A percentile compares a stretch with the other conserved stretches of the same genome.
phyloP scores from a whole-genome alignment of 2,797 vertebrate species.

The Mastacembelus armatus region DNA sequence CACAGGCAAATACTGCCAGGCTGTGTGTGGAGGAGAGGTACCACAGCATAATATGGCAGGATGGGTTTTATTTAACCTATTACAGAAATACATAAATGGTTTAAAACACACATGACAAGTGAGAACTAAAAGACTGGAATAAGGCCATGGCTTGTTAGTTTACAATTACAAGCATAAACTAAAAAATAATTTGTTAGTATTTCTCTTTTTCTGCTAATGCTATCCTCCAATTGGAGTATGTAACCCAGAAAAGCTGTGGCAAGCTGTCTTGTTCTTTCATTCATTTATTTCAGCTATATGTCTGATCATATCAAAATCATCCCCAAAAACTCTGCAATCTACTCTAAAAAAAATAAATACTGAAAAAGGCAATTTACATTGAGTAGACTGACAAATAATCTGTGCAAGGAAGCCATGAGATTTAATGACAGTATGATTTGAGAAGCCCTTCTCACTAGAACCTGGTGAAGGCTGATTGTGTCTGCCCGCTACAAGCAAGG shows the following conservation, averaged over 20 bases:
- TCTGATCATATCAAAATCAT: background rate
- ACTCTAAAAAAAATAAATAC: background rate
- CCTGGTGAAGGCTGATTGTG: background rate
- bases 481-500: too few species aligned
- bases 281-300: background rate
- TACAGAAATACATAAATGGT: constrained; percentile 1
- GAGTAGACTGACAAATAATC: background rate
- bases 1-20: constrained; percentile 45
- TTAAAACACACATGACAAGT: background rate
- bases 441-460: background rate
- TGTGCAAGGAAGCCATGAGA: background rate
- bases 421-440: background rate
- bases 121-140: too few species aligned
- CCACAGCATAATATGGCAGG: constrained; percentile 26
- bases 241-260: background rate
- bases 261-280: background rate
- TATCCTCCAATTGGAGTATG: background rate
- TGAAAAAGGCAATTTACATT: background rate
- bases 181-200: background rate
- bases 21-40: constrained; percentile 30
- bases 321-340: background rate
- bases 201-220: background rate
- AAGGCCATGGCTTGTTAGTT: background rate
- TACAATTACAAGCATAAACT: background rate
- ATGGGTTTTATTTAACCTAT: constrained; percentile 3